Evolutionary conservation across 2,113 vertebrate species (phyloP), one percentile per base, ranked within the genome.

Genomic region (Pomatostomus ruficeps): DNA sequence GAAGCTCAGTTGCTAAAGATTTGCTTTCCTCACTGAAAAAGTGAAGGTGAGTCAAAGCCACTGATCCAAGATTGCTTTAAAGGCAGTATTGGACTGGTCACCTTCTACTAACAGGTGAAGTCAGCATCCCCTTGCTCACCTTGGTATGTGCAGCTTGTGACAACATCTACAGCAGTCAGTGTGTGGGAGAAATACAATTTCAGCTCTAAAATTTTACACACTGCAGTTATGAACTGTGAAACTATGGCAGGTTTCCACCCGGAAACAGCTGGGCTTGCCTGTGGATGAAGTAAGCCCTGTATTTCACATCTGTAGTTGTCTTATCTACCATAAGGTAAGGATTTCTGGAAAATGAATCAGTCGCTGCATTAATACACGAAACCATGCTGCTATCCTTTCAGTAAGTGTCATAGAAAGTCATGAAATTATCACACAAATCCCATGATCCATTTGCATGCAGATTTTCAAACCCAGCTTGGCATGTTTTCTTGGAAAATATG

Each of bases 401-500:
- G 3, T 31, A 59, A 70, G 15, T 43, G 48, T 40, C n/a, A 42
- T 10, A 68, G 45, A 92, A 91, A 89, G 29, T 19, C 0, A n/a
- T 26, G 5, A 85, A 91, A 88, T 88, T 85, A 62, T 77, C 81
- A 55, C 35, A 38, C 6, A 13, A 67, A 77, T 48, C 62, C 58
- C 46, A 46, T 36, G 42, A 83, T 68, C 55, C 23, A 23, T 62
- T 86, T 86, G n/a, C 48, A 62, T 14, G 12, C 14, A 71, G 35
- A 49, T 88, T 94, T 92, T 91, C 49, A 93, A 90, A 57, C 12
- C 3, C 54, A 55, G 22, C 55, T 90, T 94, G 88, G 78, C 90
- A 62, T 21, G 20, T 55, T 91, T 89, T 73, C 42, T 66, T 83
- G 92, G 92, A 96, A 96, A 96, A 95, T 79, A 5, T 93, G 95